A percentile compares a stretch with the other conserved stretches of the same genome.
Evolutionary conservation across 2,113 vertebrate genomes (phyloP).

Genomic region (Oenanthe melanoleuca): DNA sequence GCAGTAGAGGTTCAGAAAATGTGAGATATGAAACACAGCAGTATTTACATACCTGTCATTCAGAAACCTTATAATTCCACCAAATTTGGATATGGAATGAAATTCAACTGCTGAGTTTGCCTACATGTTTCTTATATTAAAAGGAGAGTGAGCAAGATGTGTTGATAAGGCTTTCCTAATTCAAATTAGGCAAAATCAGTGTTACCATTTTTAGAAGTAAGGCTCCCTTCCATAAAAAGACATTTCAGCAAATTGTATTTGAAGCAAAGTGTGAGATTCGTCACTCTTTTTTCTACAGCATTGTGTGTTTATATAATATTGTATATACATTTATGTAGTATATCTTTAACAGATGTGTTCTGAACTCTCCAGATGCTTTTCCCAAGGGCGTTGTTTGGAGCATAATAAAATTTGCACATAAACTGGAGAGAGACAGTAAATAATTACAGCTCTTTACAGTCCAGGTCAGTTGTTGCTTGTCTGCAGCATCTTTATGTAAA

Average conservation of each 20-base stretch:
- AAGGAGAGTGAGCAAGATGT: not conserved
- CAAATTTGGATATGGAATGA: not conserved
- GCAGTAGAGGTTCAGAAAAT: slow-evolving; percentile 13
- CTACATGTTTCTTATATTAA: slow-evolving; percentile 21
- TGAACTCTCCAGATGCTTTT: not conserved
- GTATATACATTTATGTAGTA: not conserved
- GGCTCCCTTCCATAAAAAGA: not conserved
- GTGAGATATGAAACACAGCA: slow-evolving; percentile 8
- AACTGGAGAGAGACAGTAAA: not conserved
- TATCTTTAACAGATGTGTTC: not conserved
- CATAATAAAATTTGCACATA: not conserved
- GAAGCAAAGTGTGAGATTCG: not conserved
- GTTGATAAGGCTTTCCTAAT: not conserved
- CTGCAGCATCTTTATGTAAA: not conserved
- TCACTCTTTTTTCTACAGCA: not conserved
- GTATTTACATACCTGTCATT: slow-evolving; percentile 28
- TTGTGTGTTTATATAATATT: not conserved
- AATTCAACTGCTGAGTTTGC: not conserved
- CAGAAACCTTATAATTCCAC: not conserved
- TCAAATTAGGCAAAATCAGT: not conserved
- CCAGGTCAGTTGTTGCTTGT: not conserved
- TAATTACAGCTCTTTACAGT: not conserved
- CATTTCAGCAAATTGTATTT: not conserved
- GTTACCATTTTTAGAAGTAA: not conserved
- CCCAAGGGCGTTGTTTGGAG: not conserved